phyloP scores from a whole-genome alignment of 2,113 vertebrate species.

The Petrocephalus zakoni region DNA sequence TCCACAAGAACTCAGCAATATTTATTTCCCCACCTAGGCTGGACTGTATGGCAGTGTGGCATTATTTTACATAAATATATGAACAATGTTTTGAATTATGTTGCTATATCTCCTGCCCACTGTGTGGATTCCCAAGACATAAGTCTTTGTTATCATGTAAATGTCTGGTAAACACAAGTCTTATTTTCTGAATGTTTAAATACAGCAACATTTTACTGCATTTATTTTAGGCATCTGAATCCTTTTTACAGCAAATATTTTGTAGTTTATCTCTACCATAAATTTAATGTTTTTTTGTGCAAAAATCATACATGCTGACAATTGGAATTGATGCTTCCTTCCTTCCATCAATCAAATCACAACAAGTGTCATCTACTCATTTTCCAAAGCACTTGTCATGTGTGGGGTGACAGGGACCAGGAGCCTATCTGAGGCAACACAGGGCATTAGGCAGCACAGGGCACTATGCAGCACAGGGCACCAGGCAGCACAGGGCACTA shows the following conservation, averaged over 20 bases:
- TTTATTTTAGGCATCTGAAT: not conserved
- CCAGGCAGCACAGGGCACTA: no score
- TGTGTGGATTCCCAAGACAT: not conserved
- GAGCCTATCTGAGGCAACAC: no score
- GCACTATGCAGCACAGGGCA: no score
- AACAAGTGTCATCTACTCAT: not conserved
- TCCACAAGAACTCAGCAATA: not conserved
- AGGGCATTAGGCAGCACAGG: no score
- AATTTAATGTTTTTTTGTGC: not conserved
- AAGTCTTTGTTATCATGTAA: not conserved
- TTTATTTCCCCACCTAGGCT: not conserved
- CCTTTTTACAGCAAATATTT: not conserved
- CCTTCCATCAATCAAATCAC: not conserved
- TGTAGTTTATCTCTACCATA: not conserved
- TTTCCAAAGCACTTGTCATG: not conserved
- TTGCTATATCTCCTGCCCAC: not conserved
- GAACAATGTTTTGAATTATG: not conserved
- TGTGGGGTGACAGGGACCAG: not conserved
- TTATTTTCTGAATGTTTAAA: not conserved
- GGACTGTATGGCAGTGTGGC: not conserved
- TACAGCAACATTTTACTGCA: not conserved
- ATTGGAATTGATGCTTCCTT: not conserved
- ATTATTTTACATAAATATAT: not conserved
- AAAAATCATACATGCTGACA: not conserved
- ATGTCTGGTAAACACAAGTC: constrained; percentile 2